A percentile compares a stretch with the other conserved stretches of the same genome.
These are phyloP conservation scores for Formicarius rufipectus DNA, from an alignment of 2,113 vertebrate genomes.

Conservation along the genomic window DNA sequence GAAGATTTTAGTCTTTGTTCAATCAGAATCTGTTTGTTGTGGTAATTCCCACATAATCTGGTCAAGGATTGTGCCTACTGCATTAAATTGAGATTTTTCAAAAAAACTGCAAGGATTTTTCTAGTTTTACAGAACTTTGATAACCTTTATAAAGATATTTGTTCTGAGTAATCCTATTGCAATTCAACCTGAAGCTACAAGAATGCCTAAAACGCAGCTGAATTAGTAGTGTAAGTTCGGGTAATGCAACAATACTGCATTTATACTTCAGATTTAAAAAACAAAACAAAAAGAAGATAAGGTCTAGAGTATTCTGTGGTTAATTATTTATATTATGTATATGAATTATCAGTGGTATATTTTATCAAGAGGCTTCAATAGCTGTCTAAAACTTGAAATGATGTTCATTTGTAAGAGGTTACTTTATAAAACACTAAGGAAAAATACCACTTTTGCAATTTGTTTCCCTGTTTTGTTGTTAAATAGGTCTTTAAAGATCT, in stretches of 20 bases:
- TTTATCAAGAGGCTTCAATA: no score
- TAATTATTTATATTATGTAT: neutral
- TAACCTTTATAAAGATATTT: neutral
- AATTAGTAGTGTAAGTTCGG: neutral
- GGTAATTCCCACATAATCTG: neutral
- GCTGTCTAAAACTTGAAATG: neutral
- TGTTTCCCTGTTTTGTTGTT: neutral
- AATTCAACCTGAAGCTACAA: neutral
- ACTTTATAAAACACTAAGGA: neutral
- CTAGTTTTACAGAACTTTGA: neutral
- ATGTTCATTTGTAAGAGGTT: neutral
- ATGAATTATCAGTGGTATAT: neutral
- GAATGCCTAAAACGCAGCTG: neutral
- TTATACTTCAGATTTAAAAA: neutral
- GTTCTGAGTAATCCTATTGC: neutral
- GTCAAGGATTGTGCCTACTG: neutral
- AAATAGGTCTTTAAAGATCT: neutral
- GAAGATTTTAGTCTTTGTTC: neutral
- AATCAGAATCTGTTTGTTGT: neutral
- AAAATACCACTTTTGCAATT: neutral
- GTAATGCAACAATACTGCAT: neutral
- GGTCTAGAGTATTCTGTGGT: neutral
- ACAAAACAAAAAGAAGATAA: neutral
- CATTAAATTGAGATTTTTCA: neutral
- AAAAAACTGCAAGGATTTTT: neutral